A percentile compares a stretch with the other conserved stretches of the same genome.
Conservation (phyloP, 2,888 invertebrate genomes). For the Microdon myrmicae region DNA sequence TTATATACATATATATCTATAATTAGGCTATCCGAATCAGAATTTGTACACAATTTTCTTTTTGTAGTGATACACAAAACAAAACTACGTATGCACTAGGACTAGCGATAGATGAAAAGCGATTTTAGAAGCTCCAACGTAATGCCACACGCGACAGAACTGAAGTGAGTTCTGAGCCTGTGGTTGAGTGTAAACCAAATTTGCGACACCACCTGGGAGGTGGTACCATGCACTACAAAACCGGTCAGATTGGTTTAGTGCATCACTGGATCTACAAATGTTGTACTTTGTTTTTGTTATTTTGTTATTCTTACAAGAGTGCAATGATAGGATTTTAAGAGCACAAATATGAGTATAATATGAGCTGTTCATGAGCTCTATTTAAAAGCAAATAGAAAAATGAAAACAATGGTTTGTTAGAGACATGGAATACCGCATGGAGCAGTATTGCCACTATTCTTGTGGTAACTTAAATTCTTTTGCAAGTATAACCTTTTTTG, state of each 20-base stretch:
- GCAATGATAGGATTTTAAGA: constrained; percentile 2
- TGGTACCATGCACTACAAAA: constrained; percentile 39
- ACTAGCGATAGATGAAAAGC: constrained; percentile 39
- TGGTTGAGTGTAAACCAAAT: constrained; percentile 47
- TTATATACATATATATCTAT: constrained; percentile 25
- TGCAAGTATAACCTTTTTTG: neutral
- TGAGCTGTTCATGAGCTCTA: constrained; percentile 13
- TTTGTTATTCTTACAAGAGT: neutral
- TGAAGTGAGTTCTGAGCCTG: constrained; percentile 31
- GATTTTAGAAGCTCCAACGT: constrained; percentile 34
- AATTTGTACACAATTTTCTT: too few relatives aligned
- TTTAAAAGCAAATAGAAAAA: constrained; percentile 21
- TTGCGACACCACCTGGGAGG: constrained; percentile 26
- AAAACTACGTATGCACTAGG: constrained; percentile 11
- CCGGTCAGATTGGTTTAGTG: constrained; percentile 46
- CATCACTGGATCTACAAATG: constrained; percentile 25
- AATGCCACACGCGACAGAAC: constrained; percentile 37
- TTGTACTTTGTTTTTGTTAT: constrained; percentile 16
- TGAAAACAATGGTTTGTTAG: too few relatives aligned
- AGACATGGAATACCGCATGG: too few relatives aligned
- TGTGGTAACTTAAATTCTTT: constrained; percentile 15
- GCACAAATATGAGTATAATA: constrained; percentile 12
- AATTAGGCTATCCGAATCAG: too few relatives aligned
- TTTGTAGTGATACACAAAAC: constrained; percentile 20
- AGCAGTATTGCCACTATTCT: constrained; percentile 1